Conservation (phyloP, 2,113 vertebrate genomes). For the Peucedramus taeniatus region DNA sequence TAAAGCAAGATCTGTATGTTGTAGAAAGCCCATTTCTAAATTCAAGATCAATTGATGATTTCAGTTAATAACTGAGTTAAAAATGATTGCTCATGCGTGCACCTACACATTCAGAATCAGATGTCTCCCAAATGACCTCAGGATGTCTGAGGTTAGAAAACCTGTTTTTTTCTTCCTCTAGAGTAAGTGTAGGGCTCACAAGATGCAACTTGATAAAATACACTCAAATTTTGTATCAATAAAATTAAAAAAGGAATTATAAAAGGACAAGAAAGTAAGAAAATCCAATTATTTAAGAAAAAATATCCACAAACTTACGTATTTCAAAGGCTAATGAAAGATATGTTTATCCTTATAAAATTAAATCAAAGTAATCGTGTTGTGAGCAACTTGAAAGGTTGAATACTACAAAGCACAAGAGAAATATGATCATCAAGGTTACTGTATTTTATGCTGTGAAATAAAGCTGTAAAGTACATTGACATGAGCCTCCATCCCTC, state of each 20-base stretch:
- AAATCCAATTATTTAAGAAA: neutral
- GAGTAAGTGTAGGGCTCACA: neutral
- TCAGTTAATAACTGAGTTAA: neutral
- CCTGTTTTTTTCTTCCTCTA: neutral
- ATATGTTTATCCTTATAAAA: neutral
- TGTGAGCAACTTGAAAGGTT: conserved; percentile 10
- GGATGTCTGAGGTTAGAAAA: neutral
- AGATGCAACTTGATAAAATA: neutral
- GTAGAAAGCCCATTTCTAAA: neutral
- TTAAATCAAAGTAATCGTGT: neutral
- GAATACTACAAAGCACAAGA: neutral
- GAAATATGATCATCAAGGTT: neutral
- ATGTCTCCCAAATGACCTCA: neutral
- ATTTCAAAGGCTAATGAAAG: neutral
- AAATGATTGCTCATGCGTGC: neutral
- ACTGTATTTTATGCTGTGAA: neutral
- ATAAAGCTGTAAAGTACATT: neutral
- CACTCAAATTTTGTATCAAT: neutral
- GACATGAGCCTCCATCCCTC: neutral
- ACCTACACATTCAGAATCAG: neutral
- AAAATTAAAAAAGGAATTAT: neutral
- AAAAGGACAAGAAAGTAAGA: neutral
- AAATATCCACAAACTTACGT: neutral
- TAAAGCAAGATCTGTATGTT: neutral
- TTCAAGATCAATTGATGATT: neutral